phyloP scores from a whole-genome alignment of 1,140 invertebrate genomes.

The Mizuhopecten yessoensis region DNA sequence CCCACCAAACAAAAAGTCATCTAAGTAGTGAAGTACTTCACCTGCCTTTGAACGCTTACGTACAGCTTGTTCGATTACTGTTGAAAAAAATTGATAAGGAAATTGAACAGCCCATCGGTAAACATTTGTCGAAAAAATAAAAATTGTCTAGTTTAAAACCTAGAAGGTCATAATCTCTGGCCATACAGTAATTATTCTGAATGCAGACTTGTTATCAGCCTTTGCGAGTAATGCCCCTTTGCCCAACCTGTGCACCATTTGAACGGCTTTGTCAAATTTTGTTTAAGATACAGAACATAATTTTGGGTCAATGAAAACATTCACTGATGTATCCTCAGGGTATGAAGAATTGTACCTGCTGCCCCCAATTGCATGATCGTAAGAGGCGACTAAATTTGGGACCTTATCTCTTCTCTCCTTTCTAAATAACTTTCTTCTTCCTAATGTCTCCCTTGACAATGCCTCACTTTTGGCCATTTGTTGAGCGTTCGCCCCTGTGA shows the following conservation, averaged over 20 bases:
- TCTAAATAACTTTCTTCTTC: no score
- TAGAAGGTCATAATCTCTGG: constrained; percentile 51
- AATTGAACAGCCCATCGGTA: constrained; percentile 54
- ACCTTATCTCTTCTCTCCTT: no score
- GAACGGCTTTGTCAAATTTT: constrained; percentile 33
- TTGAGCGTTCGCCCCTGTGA: no score
- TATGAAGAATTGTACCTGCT: no score
- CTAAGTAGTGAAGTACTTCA: no score
- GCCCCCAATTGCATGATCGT: no score
- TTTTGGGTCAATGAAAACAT: constrained; percentile 37
- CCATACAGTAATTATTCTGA: constrained; percentile 45
- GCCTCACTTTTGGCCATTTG: no score
- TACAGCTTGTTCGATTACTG: constrained; percentile 36
- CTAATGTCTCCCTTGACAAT: no score
- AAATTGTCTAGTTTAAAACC: constrained; percentile 50
- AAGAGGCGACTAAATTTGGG: no score
- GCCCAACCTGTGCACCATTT: neutral
- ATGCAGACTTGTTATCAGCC: constrained; percentile 53
- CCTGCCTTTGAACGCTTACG: neutral
- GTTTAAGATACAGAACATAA: neutral
- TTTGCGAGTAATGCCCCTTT: constrained; percentile 45
- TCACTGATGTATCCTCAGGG: neutral
- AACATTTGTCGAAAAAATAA: constrained; percentile 56
- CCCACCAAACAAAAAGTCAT: constrained; percentile 46
- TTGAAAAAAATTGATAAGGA: constrained; percentile 56